Conservation (phyloP, 2,888 invertebrate species). For the Yponomeuta malinellus region DNA sequence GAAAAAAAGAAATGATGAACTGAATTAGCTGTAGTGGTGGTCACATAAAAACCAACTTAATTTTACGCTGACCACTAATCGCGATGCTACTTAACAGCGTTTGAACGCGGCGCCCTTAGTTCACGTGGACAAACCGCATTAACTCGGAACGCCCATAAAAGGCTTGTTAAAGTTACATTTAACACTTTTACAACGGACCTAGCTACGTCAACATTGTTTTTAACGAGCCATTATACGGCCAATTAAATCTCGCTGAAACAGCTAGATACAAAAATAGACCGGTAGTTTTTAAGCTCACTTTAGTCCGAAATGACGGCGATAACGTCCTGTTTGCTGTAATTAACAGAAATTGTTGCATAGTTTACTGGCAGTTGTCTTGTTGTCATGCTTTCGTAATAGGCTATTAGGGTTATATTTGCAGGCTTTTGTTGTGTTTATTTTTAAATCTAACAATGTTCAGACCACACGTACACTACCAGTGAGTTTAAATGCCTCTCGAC, state of each 20-base stretch:
- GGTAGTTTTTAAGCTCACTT: neutral
- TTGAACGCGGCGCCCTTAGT: conserved; percentile 5
- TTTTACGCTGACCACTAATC: no score
- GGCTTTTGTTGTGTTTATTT: neutral
- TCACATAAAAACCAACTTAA: no score
- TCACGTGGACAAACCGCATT: conserved; percentile 29
- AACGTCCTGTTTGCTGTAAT: neutral
- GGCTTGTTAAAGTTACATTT: conserved; percentile 48
- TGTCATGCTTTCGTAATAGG: neutral
- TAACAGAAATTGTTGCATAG: neutral
- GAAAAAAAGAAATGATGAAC: no score
- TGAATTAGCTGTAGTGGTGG: no score
- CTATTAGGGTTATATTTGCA: neutral
- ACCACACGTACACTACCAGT: neutral
- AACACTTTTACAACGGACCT: conserved; percentile 24
- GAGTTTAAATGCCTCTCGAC: neutral
- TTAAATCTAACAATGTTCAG: neutral
- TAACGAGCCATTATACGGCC: conserved; percentile 65
- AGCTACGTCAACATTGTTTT: conserved; percentile 56
- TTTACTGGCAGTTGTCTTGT: neutral
- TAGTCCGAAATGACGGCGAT: neutral
- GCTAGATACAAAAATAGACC: neutral
- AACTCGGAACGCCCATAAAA: conserved; percentile 47
- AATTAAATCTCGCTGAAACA: conserved; percentile 46
- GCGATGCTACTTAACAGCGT: neutral